These are phyloP conservation scores for Lampropteryx suffumata DNA, from an alignment of 2,888 invertebrate genomes.

Conservation along the genomic window DNA sequence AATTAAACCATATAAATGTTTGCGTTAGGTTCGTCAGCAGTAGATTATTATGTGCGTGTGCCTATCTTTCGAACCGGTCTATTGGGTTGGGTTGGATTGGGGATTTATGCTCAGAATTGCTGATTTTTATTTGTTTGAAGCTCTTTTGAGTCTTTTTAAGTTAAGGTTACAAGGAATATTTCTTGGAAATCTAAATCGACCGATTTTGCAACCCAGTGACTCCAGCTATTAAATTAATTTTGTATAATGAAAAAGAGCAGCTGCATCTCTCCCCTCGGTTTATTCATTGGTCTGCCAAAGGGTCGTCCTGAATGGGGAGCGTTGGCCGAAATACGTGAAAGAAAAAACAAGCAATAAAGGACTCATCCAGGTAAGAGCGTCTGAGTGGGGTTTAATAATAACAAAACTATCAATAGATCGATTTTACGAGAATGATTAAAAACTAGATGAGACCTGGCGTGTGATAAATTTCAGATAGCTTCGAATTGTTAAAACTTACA, in stretches of 20 bases:
- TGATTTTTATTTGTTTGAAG: background rate
- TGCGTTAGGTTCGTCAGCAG: constrained; percentile 30
- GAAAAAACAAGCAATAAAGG: constrained; percentile 52
- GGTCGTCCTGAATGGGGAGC: constrained; percentile 75
- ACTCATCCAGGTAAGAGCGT: constrained; percentile 70
- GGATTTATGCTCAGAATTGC: no score
- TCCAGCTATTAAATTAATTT: constrained; percentile 57
- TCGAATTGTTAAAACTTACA: no score
- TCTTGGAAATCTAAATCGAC: constrained; percentile 31
- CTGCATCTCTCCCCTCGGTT: constrained; percentile 75
- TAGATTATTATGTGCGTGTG: constrained; percentile 24
- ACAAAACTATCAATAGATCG: constrained; percentile 14
- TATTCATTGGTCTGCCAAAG: constrained; percentile 76
- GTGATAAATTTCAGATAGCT: background rate
- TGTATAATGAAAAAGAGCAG: constrained; percentile 73
- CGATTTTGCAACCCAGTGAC: constrained; percentile 60
- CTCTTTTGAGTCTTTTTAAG: background rate
- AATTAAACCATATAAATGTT: constrained; percentile 15
- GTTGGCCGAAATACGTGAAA: constrained; percentile 63
- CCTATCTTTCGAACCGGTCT: background rate
- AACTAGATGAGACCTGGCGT: background rate
- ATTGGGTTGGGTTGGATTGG: no score
- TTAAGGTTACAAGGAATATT: constrained; percentile 1
- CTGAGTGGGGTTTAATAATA: constrained; percentile 26
- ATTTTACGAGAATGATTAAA: constrained; percentile 8